Percentiles rank a stretch among this genome's conserved stretches.
Evolutionary conservation across 2,797 vertebrate genomes (phyloP).

Genomic region (Cygnus olor): DNA sequence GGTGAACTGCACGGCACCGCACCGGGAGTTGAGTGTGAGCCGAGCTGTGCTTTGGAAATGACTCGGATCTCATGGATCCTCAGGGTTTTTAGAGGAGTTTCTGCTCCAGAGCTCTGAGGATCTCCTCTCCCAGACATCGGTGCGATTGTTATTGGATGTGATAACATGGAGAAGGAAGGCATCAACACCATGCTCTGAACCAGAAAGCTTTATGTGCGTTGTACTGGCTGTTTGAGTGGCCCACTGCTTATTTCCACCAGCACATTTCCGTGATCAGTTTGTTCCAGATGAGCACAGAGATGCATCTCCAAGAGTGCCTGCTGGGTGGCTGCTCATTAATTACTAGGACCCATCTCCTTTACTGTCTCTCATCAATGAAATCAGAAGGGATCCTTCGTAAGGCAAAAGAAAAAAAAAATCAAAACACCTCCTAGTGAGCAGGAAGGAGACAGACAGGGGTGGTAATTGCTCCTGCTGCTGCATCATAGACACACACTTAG

Average conservation of each 20-base stretch:
- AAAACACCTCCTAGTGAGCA: background rate
- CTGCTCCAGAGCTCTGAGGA: background rate
- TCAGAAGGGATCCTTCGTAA: background rate
- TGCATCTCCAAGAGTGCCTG: background rate
- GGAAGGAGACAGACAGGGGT: background rate
- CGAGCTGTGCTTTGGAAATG: background rate
- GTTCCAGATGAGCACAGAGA: background rate
- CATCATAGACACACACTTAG: accelerated
- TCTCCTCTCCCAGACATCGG: background rate
- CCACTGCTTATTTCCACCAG: accelerated
- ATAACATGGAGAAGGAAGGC: background rate
- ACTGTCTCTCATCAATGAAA: background rate
- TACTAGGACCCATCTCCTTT: background rate
- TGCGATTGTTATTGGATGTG: background rate
- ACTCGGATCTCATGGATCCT: background rate
- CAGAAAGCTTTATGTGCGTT: accelerated
- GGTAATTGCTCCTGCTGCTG: background rate
- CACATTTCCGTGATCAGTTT: background rate
- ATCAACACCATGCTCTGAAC: background rate
- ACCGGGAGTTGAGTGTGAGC: background rate
- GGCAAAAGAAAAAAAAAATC: background rate
- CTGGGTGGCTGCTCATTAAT: background rate
- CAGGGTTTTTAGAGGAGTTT: background rate
- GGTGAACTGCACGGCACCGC: background rate
- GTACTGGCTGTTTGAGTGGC: accelerated